A percentile compares a stretch with the other conserved stretches of the same genome.
phyloP scores from a whole-genome alignment of 2,113 vertebrate species.

The Phainopepla nitens region DNA sequence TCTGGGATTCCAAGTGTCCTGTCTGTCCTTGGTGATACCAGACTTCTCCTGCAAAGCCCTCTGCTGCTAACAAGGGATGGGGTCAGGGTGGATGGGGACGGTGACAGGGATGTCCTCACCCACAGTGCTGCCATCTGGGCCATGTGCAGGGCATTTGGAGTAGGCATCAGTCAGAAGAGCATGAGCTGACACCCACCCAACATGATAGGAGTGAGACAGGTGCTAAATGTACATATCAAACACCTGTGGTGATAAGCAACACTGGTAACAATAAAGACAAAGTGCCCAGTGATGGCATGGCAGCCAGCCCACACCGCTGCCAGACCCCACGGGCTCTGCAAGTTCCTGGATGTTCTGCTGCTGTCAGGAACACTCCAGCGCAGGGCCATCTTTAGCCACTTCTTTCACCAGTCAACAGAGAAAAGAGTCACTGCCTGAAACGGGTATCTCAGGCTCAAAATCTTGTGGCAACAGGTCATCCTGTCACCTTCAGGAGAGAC shows the following conservation, averaged over 20 bases:
- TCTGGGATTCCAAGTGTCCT: neutral
- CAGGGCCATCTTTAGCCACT: neutral
- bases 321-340: neutral
- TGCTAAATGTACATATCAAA: neutral
- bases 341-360: neutral
- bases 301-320: neutral
- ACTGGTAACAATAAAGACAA: neutral
- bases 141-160: neutral
- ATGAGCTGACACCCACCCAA: neutral
- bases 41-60: neutral
- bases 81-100: neutral
- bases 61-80: neutral
- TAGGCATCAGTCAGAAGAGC: neutral
- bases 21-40: neutral
- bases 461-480: neutral
- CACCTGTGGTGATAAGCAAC: accelerated
- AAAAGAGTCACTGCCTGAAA: neutral
- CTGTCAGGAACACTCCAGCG: neutral
- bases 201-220: accelerated
- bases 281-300: neutral
- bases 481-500: neutral
- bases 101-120: neutral
- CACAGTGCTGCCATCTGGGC: neutral
- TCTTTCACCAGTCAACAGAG: accelerated
- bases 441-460: neutral